A percentile compares a stretch with the other conserved stretches of the same genome.
phyloP scores from a whole-genome alignment of 2,797 vertebrate species.

The Xenops minutus region DNA sequence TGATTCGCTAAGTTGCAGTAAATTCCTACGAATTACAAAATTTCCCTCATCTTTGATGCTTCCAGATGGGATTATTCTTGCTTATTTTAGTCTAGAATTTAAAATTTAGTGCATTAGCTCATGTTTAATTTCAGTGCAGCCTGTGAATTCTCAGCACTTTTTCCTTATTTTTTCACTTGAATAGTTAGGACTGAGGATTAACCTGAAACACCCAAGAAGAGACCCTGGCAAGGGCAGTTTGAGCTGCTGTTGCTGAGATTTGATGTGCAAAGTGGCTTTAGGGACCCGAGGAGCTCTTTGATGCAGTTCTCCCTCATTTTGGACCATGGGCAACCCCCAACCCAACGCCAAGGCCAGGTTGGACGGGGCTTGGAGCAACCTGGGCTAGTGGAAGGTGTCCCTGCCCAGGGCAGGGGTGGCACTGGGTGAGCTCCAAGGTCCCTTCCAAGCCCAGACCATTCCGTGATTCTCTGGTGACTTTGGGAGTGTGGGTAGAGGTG shows the following conservation, averaged over 20 bases:
- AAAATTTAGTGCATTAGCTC: not conserved
- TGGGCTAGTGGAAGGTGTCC: fast-evolving
- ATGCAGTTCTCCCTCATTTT: not conserved
- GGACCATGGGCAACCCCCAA: fast-evolving
- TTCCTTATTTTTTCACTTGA: not conserved
- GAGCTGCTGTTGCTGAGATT: not conserved
- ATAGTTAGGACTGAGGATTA: not conserved
- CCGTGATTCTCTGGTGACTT: fast-evolving
- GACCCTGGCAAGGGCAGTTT: not conserved
- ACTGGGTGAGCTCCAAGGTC: not conserved
- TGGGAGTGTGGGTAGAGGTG: not conserved
- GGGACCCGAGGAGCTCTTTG: not conserved
- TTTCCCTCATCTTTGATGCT: not conserved
- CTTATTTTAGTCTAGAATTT: not conserved
- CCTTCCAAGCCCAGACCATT: not conserved
- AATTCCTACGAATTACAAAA: not conserved
- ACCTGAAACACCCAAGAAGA: not conserved
- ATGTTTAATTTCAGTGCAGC: not conserved
- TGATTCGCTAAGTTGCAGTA: not conserved
- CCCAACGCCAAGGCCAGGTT: not conserved
- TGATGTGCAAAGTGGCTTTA: not conserved
- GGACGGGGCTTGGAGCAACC: fast-evolving
- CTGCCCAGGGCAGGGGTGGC: not conserved
- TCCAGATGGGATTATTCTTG: not conserved
- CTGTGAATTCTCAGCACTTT: not conserved